Evolutionary conservation across 2,888 invertebrate species (phyloP).

Genomic region (Mesoligia furuncula): DNA sequence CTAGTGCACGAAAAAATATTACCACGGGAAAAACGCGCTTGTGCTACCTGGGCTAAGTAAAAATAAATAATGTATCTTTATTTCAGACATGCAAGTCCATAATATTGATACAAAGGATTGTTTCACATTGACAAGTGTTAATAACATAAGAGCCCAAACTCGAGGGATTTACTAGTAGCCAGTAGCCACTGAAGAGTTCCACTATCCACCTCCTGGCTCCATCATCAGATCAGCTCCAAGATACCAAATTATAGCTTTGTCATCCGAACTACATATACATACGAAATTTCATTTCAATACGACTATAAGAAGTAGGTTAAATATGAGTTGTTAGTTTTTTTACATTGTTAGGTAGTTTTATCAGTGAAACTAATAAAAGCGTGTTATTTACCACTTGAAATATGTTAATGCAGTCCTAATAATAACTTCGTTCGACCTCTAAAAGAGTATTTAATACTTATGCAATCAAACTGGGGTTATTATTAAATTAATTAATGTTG

Average conservation of each 20-base stretch:
- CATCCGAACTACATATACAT: neutral
- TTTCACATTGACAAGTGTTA: neutral
- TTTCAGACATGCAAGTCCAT: neutral
- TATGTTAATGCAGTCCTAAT: slow-evolving; percentile 12
- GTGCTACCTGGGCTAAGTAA: neutral
- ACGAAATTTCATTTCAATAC: neutral
- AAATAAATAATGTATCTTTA: neutral
- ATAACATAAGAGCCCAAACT: neutral
- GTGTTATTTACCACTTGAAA: slow-evolving; percentile 2
- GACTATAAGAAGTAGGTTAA: neutral
- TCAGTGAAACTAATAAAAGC: neutral
- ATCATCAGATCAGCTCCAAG: neutral
- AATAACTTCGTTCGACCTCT: slow-evolving; percentile 24
- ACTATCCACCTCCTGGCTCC: neutral
- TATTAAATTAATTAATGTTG: slow-evolving; percentile 21
- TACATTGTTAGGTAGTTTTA: neutral
- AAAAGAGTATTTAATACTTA: neutral
- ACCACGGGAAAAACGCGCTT: neutral
- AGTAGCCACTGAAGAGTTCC: neutral
- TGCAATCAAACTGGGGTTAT: slow-evolving; percentile 28
- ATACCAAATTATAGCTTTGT: neutral
- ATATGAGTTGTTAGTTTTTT: neutral
- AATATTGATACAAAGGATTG: neutral
- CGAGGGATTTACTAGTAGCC: no score
- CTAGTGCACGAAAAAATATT: neutral